These are phyloP conservation scores for Megaceryle torquata DNA, from an alignment of 2,113 vertebrate genomes.

Conservation along the genomic window DNA sequence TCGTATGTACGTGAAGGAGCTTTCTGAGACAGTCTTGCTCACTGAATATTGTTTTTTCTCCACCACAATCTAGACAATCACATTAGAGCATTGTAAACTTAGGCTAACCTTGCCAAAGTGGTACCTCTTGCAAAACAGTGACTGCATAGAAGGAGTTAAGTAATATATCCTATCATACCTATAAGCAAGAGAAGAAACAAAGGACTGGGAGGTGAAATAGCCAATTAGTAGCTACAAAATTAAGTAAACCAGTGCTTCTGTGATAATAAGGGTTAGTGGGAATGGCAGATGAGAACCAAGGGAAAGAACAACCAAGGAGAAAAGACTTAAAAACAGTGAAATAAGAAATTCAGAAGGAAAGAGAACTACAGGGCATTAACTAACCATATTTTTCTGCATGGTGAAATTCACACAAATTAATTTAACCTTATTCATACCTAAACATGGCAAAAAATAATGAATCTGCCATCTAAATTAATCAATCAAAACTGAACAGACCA, in stretches of 20 bases:
- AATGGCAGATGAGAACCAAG: neutral
- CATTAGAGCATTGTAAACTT: neutral
- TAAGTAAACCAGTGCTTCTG: neutral
- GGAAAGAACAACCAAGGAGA: neutral
- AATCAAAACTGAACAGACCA: neutral
- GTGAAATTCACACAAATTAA: neutral
- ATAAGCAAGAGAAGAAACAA: constrained; percentile 1
- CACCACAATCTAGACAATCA: neutral
- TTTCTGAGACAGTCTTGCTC: constrained; percentile 31
- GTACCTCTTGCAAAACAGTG: neutral
- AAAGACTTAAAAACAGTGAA: neutral
- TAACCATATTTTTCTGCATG: neutral
- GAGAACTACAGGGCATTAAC: neutral
- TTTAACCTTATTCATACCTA: neutral
- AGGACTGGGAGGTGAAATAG: neutral
- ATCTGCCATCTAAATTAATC: neutral
- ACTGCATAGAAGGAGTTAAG: neutral
- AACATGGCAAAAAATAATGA: constrained; percentile 5
- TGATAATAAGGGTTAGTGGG: neutral
- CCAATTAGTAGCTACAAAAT: neutral
- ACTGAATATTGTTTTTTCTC: neutral
- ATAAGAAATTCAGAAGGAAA: neutral
- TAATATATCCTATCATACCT: neutral
- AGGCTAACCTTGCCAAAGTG: constrained; percentile 17
- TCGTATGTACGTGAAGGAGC: constrained; percentile 24